A percentile compares a stretch with the other conserved stretches of the same genome.
Conservation (phyloP, 2,113 vertebrate species). For the Crotalus helleri region DNA sequence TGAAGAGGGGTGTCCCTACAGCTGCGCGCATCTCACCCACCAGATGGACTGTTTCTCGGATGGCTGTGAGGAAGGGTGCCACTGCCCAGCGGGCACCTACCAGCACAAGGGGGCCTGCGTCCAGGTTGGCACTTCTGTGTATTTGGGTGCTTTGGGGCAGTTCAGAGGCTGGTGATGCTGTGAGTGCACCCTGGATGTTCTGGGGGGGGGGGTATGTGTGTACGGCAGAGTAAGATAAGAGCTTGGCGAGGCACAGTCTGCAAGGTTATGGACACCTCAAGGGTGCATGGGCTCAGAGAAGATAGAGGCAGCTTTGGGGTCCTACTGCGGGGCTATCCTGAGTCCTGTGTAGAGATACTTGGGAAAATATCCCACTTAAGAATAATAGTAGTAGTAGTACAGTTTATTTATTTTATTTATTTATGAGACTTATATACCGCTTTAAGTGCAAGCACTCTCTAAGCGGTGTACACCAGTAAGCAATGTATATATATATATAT, state of each 20-base stretch:
- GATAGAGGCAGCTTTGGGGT: not conserved
- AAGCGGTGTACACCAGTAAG: too few species aligned
- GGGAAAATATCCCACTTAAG: not conserved
- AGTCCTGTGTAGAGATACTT: too few species aligned
- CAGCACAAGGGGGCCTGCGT: conserved; percentile 74
- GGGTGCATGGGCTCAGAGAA: too few species aligned
- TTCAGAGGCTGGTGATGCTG: not conserved
- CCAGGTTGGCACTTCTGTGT: conserved; percentile 63
- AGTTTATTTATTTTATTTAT: too few species aligned
- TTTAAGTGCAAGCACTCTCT: too few species aligned
- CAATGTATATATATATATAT: too few species aligned
- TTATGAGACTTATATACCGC: too few species aligned
- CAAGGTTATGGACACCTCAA: too few species aligned
- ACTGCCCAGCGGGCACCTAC: conserved; percentile 79
- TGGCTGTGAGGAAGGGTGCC: conserved; percentile 85
- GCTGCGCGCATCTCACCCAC: conserved; percentile 77
- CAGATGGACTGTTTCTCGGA: conserved; percentile 77
- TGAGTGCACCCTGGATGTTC: not conserved
- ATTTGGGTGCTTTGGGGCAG: rapidly evolving
- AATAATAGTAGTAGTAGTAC: too few species aligned
- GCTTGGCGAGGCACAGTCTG: not conserved
- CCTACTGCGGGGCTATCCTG: too few species aligned
- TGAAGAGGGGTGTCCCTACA: conserved; percentile 84
- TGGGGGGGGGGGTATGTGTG: rapidly evolving
- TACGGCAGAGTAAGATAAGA: not conserved